These are phyloP conservation scores for Ctenicera cuprea DNA, from an alignment of 2,888 invertebrate genomes.

Conservation along the genomic window DNA sequence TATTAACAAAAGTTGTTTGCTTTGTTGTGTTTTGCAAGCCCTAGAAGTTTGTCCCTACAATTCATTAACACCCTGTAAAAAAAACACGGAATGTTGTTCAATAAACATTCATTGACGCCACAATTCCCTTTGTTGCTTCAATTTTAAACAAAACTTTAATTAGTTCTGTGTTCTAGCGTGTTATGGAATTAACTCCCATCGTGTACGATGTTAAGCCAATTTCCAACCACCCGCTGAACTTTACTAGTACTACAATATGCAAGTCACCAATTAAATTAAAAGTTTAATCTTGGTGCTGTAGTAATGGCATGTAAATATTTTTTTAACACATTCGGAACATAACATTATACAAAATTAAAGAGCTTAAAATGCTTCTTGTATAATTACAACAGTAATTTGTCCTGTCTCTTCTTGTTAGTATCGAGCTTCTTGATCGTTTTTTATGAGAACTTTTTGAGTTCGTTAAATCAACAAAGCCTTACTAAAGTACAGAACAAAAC, in stretches of 20 bases:
- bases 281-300: neutral
- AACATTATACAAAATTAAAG: neutral
- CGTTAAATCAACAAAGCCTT: neutral
- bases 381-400: no score
- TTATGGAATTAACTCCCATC: neutral
- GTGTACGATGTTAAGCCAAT: neutral
- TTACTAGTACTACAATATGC: conserved; percentile 2
- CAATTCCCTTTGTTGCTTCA: no score
- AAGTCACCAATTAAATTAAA: conserved; percentile 24
- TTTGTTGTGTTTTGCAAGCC: no score
- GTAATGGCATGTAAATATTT: conserved; percentile 11
- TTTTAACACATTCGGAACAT: neutral
- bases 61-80: no score
- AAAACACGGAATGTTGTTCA: no score
- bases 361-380: no score
- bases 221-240: conserved; percentile 9
- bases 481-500: neutral
- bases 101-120: no score
- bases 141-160: neutral
- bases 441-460: neutral
- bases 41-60: no score
- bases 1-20: no score
- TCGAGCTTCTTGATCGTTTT: neutral
- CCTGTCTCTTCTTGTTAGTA: no score
- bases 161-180: neutral